Base-by-base conservation (phyloP, 2,888 invertebrate species). In the Cataglyphis rosenhaueri region DNA sequence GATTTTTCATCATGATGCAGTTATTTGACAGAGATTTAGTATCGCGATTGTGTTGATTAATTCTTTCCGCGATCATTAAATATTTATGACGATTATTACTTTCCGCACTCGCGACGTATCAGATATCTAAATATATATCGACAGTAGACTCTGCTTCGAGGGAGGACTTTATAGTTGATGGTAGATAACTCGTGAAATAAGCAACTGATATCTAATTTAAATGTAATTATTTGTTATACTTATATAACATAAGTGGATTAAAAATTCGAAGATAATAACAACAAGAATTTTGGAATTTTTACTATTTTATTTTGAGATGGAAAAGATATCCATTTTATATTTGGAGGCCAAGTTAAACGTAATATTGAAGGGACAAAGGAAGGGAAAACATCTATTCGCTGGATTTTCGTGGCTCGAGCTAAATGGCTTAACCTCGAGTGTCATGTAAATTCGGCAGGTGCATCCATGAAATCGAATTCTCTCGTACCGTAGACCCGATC, bases 371-470 rank as follows among this genome's bases (percentile, higher is more conserved):
- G 18, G n/a, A 62, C 44, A 48, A 81, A 68, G 59, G 57, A 68
- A 55, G 41, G 62, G 74, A 64, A 70, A 38, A 32, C 55, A n/a
- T 8, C 48, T 41, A 55, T 83, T 70, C 29, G 35, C 41, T 25
- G n/a, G 25, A 5, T 29, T 75, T 35, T 44, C 65, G 55, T 64
- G 55, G 21, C 6, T 71, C 83, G 57, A 82, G 21, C n/a, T 83
- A 76, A 83, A 82, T 61, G 62, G 52, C 52, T 59, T 21, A 38
- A 57, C 74, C 25, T 44, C 29, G 74, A 84, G 32, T 84, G 84
- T 83, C 89, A 62, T 78, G 87, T 76, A 86, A 86, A 84, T 85
- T 81, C 52, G 79, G 86, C 89, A 89, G 89, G 89, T 89, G 89
- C 85, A 81, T 68, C 81, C 21, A 59, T 35, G 10, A 15, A n/a